Conservation (phyloP, 2,797 vertebrate genomes). For the Carduelis carduelis region DNA sequence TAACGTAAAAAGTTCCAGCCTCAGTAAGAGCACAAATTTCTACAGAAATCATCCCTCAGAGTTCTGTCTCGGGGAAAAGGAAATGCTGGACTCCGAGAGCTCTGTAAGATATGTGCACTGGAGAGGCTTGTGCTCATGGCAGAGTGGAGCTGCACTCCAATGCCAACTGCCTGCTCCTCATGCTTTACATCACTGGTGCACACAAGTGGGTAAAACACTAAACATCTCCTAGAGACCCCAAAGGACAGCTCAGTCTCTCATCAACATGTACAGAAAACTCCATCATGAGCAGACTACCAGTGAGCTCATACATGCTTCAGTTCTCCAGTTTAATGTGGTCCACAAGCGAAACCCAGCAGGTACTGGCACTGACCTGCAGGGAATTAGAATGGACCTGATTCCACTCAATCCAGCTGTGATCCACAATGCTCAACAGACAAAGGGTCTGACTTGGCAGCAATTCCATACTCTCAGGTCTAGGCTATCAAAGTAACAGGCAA, state of each 20-base stretch:
- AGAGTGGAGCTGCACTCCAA: not conserved
- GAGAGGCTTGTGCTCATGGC: rapidly evolving
- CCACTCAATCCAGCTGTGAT: not conserved
- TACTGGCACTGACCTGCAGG: slow-evolving; percentile 60
- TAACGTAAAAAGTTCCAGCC: not conserved
- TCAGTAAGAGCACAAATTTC: not conserved
- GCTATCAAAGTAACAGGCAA: not conserved
- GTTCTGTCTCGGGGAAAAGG: not conserved
- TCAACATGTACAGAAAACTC: slow-evolving; percentile 54
- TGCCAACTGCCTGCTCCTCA: not conserved
- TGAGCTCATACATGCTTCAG: not conserved
- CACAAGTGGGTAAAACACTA: not conserved
- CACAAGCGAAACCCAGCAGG: slow-evolving; percentile 79
- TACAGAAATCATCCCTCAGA: not conserved
- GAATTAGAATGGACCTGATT: slow-evolving; percentile 75
- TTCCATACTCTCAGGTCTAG: not conserved
- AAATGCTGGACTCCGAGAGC: not conserved
- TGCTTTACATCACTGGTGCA: not conserved
- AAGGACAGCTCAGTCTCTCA: not conserved
- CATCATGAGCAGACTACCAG: not conserved
- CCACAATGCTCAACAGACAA: not conserved
- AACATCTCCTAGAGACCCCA: not conserved
- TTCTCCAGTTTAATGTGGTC: slow-evolving; percentile 72
- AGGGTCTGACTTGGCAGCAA: not conserved
- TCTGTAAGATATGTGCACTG: not conserved